Evolutionary conservation across 2,797 vertebrate species (phyloP), one percentile per base, ranked within the genome.

Genomic region (Limosa lapponica): DNA sequence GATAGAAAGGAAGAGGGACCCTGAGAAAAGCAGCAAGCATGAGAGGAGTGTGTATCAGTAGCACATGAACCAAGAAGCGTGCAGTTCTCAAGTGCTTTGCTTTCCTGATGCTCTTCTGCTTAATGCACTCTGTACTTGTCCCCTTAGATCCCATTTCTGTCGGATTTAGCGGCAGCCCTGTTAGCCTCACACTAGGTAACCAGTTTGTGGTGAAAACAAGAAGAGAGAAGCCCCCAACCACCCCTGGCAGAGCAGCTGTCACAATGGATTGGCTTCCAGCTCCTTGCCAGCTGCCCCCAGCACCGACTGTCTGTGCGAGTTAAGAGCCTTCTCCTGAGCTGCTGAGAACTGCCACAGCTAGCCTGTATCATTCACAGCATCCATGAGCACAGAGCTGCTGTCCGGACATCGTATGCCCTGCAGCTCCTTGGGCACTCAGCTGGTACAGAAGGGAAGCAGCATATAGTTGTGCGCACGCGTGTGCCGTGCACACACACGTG

Each of bases 361-460:
- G 93, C 94, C 95, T 87, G 88, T 96, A 97, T 96, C 96, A 94
- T 74, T 93, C 96, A 95, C 94, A 95, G 92, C 95, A 91, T 92
- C 92, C 61, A 30, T 11, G 74, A 92, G 86, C 81, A 39, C 4
- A 16, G 78, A 61, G 61, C 93, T 91, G 94, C 90, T 73, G 86
- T 55, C 86, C 3, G 1, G 88, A 61, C 61, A 57, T 1, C 1
- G 1, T 6, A 8, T 32, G 43, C 89, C 95, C 94, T 70, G 81
- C 88, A 81, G 95, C 67, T 72, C 20, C 67, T 18, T 9, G 52
- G 67, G 90, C 69, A 6, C 71, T 85, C 88, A 78, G 94, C 95
- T 95, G 93, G 90, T 85, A 7, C 78, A 65, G 71, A 71, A 75
- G 49, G 65, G 77, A 55, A 94, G 57, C 91, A 65, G 88, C 2